These are phyloP conservation scores for Nasonia giraulti DNA, from an alignment of 1,140 invertebrate species.

Conservation along the genomic window DNA sequence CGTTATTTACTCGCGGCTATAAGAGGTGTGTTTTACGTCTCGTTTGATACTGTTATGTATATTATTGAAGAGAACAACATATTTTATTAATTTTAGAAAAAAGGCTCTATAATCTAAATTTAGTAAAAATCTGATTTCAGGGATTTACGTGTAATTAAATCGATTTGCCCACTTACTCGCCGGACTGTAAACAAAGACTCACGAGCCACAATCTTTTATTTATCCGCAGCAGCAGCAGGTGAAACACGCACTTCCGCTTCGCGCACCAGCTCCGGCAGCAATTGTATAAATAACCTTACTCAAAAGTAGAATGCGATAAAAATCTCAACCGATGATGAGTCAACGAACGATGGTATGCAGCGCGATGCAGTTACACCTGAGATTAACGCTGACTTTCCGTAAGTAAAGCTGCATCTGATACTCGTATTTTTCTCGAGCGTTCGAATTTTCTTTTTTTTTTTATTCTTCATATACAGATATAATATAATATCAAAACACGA, in stretches of 20 bases:
- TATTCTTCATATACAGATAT: background rate
- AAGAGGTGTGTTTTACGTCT: background rate
- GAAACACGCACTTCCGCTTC: conserved; percentile 4
- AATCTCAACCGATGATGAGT: conserved; percentile 31
- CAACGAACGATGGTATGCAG: background rate
- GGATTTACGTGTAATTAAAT: too few relatives aligned
- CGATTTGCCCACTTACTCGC: background rate
- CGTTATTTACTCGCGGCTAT: background rate
- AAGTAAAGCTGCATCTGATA: background rate
- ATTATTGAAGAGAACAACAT: background rate
- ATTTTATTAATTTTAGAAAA: too few relatives aligned
- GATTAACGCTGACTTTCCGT: conserved; percentile 9
- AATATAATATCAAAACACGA: background rate
- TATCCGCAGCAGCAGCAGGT: background rate
- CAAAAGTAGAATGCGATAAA: conserved; percentile 21
- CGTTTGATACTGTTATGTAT: background rate
- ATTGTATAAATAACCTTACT: conserved; percentile 22
- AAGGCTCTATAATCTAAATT: too few relatives aligned
- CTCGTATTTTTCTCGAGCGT: background rate
- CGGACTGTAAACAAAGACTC: background rate
- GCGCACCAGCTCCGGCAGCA: background rate
- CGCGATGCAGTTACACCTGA: conserved; percentile 3
- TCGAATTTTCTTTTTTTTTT: background rate
- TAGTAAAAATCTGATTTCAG: too few relatives aligned
- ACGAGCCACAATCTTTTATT: background rate